These are phyloP conservation scores for Torymus tubicola DNA, from an alignment of 2,888 invertebrate species.

Conservation along the genomic window DNA sequence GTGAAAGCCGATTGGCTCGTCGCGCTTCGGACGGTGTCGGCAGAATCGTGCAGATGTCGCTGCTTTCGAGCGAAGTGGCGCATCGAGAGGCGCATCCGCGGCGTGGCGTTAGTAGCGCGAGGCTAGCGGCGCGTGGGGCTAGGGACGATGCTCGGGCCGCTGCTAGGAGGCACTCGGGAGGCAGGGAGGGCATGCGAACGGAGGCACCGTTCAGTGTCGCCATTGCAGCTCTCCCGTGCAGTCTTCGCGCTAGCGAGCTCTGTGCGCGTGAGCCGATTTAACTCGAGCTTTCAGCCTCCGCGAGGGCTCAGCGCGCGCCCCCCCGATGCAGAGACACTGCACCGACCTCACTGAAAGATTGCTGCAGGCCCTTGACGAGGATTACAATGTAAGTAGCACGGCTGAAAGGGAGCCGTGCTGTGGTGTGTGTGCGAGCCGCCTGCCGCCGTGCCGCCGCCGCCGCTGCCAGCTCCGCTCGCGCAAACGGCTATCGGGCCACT, in stretches of 20 bases:
- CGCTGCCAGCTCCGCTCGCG: constrained; percentile 57
- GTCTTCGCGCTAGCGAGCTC: constrained; percentile 60
- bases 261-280: constrained; percentile 65
- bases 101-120: constrained; percentile 68
- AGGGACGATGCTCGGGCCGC: constrained; percentile 68
- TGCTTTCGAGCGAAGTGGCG: constrained; percentile 51
- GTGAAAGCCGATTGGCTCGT: too few relatives aligned
- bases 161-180: constrained; percentile 73
- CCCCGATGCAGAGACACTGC: constrained; percentile 76
- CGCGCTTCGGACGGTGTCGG: too few relatives aligned
- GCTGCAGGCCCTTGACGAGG: constrained; percentile 96
- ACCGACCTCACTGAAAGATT: constrained; percentile 96
- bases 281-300: constrained; percentile 59
- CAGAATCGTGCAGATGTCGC: neutral
- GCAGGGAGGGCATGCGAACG: constrained; percentile 73
- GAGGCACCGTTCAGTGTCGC: constrained; percentile 77
- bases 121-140: constrained; percentile 66
- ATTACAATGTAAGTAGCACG: constrained; percentile 94
- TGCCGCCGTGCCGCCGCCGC: constrained; percentile 11
- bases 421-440: neutral
- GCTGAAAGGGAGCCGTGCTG: neutral
- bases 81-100: constrained; percentile 63
- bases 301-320: constrained; percentile 74
- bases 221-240: constrained; percentile 75
- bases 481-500: constrained; percentile 74